A percentile compares a stretch with the other conserved stretches of the same genome.
Conservation (phyloP, 2,113 vertebrate genomes). For the Protobothrops mucrosquamatus region DNA sequence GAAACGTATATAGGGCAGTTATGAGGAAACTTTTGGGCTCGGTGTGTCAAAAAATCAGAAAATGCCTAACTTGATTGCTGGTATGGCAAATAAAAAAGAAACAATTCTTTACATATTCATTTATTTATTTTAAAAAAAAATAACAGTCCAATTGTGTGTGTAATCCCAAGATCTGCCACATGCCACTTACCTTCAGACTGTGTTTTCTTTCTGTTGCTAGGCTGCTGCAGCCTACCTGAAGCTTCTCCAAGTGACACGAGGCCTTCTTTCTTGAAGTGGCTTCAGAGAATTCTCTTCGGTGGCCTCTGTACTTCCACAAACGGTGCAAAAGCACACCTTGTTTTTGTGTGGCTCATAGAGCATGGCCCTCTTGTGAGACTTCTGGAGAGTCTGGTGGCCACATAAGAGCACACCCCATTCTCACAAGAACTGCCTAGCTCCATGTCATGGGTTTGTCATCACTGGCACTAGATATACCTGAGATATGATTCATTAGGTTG, state of each 20-base stretch:
- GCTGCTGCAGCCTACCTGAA: neutral
- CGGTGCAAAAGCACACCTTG: neutral
- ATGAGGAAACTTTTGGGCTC: neutral
- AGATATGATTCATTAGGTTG: neutral
- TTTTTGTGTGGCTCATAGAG: neutral
- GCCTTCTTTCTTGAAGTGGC: neutral
- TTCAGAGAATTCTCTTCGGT: neutral
- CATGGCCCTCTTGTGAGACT: neutral
- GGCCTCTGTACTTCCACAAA: neutral
- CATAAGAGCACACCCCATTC: neutral
- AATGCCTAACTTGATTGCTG: neutral
- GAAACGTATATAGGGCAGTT: neutral
- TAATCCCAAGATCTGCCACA: neutral
- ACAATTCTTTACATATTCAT: neutral
- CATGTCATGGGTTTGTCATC: neutral
- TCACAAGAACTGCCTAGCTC: neutral
- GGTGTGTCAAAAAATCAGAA: neutral
- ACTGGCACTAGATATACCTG: neutral
- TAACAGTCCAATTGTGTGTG: neutral
- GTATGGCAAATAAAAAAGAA: neutral
- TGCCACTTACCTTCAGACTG: neutral
- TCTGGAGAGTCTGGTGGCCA: neutral
- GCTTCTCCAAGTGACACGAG: neutral
- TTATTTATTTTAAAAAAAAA: neutral
- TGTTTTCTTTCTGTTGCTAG: neutral